Base-by-base conservation (phyloP, 1,140 invertebrate species). In the Drosophila micromelanica region DNA sequence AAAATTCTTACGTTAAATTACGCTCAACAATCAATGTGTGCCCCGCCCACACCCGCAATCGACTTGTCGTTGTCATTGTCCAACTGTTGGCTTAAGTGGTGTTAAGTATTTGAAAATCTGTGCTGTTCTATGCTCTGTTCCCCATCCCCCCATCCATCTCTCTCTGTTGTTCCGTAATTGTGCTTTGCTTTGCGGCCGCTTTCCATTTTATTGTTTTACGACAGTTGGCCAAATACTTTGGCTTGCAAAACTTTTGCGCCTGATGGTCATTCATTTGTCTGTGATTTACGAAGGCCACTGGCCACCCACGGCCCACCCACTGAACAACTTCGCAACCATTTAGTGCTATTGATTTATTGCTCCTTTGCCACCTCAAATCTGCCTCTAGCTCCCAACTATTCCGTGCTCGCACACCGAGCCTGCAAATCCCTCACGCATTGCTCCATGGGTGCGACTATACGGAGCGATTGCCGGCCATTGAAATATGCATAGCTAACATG, bases 71-170 rank as follows among this genome's bases (percentile, higher is more conserved):
- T 78, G 78, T 81, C 82, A 73, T 82, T 78, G 82, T 86, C 76
- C 78, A 82, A 87, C 67, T 81, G 78, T 86, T 78, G 68, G 72
- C 75, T 35, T 89, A 87, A 87, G 72, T 87, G 82, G 78, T 87
- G 82, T 79, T 87, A 87, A 87, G 82, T 87, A 87, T 87, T 87
- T 82, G 82, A 87, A 87, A 87, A 87, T 87, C 81, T 76, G 75
- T 65, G 63, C 82, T 62, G 27, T 38, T 73, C 54, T 49, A 55
- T 72, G 30, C 20, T 3, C 20, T 3, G 45, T n/a, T n/a, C n/a
- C 12, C 27, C 52, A 6, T 1, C 5, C 13, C 37, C 20, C 8
- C 38, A 7, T n/a, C 27, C 52, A 6, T 1, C 5, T 12, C 37
- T 27, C 8, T 42, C 9, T n/a, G 27, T 38, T 61, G 30, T 27